Base-by-base conservation (phyloP, 2,888 invertebrate genomes). In the Cotesia congregata region DNA sequence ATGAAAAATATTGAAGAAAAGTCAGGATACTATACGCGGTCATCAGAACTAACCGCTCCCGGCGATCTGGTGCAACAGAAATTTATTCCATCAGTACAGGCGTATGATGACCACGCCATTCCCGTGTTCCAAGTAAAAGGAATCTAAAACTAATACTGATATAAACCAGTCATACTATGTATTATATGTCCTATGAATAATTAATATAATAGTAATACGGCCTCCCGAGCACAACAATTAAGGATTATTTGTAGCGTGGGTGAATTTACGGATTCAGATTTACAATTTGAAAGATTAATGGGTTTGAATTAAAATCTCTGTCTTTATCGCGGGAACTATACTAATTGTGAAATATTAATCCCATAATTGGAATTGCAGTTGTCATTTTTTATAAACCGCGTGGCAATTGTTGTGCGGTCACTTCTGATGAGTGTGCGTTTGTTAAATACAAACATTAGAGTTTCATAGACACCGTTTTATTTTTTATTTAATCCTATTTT, bases 41-140 rank as follows among this genome's bases (percentile, higher is more conserved):
- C 75, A 76, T 77, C 67, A 62, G 75, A 30, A 30, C 30, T 30
- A 30, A 70, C 76, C 69, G 75, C 79, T 78, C 72, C 67, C 30
- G 80, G 80, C 80, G 69, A 60, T 80, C 77, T 77, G 78, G 80
- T 79, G 79, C 79, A 80, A 79, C 69, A 65, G 72, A 68, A 41
- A 71, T 75, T 73, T 39, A 75, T 73, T 72, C 67, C 65, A 72
- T 69, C 70, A 67, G 30, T 30, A 30, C 30, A 30, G 30, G 30
- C 38, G 20, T 61, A 61, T 61, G 71, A 71, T 71, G 71, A 71
- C 71, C 71, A 62, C 71, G 71, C 61, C 62, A 71, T 71, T 71
- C 71, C 15, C 71, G 61, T 71, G 71, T 41, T n/a, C 41, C 15
- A 61, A 60, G 17, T 12, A 39, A 61, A 61, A 70, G 60, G 38